Conservation (phyloP, 1,140 invertebrate species). For the Rhopalosiphum maidis region DNA sequence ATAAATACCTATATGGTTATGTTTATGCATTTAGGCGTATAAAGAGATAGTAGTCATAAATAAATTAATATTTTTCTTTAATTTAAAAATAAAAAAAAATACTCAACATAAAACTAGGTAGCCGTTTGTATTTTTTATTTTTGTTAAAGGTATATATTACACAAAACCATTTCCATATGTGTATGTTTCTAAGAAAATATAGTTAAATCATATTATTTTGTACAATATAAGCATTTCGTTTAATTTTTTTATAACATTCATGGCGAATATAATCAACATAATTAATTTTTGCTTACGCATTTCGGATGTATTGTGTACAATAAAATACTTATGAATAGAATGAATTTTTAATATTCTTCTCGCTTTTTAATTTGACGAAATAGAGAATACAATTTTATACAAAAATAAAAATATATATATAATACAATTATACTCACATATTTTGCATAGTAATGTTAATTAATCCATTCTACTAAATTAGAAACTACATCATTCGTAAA, state of each 20-base stretch:
- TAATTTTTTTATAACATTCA: background rate
- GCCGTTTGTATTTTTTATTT: background rate
- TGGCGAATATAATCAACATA: background rate
- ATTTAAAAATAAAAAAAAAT: background rate
- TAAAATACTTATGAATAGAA: constrained; percentile 8
- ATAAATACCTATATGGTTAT: background rate
- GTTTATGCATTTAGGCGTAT: background rate
- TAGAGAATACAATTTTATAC: background rate
- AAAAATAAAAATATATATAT: background rate
- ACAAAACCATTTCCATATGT: background rate
- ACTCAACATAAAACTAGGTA: background rate
- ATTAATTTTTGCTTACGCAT: constrained; percentile 20
- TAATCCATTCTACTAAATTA: background rate
- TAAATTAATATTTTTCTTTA: background rate
- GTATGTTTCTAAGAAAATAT: background rate
- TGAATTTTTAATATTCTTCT: background rate
- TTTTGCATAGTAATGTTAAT: background rate
- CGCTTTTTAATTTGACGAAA: background rate
- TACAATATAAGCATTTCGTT: background rate
- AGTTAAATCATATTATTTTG: background rate
- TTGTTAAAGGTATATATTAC: background rate
- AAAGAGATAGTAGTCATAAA: background rate
- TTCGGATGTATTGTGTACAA: background rate
- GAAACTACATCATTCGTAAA: background rate
- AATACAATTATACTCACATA: background rate